Evolutionary conservation across 2,113 vertebrate genomes (phyloP).

Genomic region (Lutjanus erythropterus): DNA sequence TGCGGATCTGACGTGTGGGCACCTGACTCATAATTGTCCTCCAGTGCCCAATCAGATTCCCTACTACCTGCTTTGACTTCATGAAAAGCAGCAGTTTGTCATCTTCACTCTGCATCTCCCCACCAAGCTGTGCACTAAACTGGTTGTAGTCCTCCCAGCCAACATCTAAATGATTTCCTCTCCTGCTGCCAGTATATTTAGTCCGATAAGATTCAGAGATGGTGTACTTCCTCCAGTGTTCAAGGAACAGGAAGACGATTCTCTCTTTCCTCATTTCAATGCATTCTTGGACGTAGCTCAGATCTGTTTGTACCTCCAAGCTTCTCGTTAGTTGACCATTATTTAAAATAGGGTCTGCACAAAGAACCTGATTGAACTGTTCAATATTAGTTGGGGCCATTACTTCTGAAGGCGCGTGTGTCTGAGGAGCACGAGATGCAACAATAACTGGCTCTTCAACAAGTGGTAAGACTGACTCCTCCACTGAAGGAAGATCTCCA

Average conservation of each 20-base stretch:
- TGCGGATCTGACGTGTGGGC: conserved; percentile 86
- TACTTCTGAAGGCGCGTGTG: conserved; percentile 67
- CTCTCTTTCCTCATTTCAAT: conserved; percentile 92
- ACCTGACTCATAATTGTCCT: conserved; percentile 90
- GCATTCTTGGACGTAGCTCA: conserved; percentile 87
- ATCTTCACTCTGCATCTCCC: conserved; percentile 80
- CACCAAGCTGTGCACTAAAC: conserved; percentile 58
- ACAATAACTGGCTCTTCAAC: conserved; percentile 80
- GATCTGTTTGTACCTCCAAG: conserved; percentile 84
- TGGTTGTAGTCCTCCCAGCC: conserved; percentile 73
- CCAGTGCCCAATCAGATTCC: conserved; percentile 93
- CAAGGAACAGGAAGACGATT: conserved; percentile 92
- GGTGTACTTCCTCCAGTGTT: conserved; percentile 94
- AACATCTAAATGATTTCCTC: conserved; percentile 66
- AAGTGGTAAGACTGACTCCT: conserved; percentile 56
- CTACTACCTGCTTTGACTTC: conserved; percentile 91
- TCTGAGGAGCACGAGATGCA: conserved; percentile 67
- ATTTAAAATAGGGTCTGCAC: conserved; percentile 79
- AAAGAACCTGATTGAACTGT: conserved; percentile 71
- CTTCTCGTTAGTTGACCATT: conserved; percentile 81
- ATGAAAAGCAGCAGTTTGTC: conserved; percentile 89
- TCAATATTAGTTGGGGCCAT: conserved; percentile 70
- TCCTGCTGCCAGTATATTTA: conserved; percentile 71
- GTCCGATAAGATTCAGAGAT: conserved; percentile 83
- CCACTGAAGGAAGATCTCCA: conserved; percentile 52